Conservation (phyloP, 2,888 invertebrate genomes). For the Phaonia tiefii region DNA sequence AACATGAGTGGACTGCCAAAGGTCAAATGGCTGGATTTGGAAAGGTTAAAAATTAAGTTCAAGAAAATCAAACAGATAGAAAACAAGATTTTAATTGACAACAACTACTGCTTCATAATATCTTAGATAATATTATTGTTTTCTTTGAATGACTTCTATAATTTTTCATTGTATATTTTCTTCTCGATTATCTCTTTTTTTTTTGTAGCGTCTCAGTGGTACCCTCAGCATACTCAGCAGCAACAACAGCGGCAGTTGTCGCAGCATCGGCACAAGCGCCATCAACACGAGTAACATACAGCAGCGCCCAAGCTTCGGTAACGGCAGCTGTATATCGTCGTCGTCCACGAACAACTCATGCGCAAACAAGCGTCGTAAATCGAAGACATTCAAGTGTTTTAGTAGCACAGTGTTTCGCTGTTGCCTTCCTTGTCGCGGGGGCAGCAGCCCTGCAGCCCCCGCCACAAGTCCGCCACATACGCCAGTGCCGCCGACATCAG, state of each 20-base stretch:
- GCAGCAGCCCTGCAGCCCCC: conserved; percentile 87
- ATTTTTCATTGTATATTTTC: not conserved
- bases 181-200: not conserved
- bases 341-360: conserved; percentile 61
- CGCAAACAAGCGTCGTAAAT: conserved; percentile 73
- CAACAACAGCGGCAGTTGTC: conserved; percentile 72
- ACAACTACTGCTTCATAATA: too few relatives aligned
- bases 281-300: conserved; percentile 42
- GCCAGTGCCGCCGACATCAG: conserved; percentile 75
- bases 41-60: conserved; percentile 63
- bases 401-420: conserved; percentile 90
- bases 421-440: conserved; percentile 92
- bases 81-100: not conserved
- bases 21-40: conserved; percentile 59
- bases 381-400: conserved; percentile 79
- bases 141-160: not conserved
- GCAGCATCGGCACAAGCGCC: conserved; percentile 63
- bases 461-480: conserved; percentile 82
- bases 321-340: conserved; percentile 68
- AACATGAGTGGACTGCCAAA: conserved; percentile 62
- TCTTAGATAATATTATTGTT: too few relatives aligned
- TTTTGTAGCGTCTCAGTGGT: conserved; percentile 72
- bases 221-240: conserved; percentile 67
- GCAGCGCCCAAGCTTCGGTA: conserved; percentile 67
- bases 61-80: not conserved